A percentile compares a stretch with the other conserved stretches of the same genome.
phyloP scores from a whole-genome alignment of 2,797 vertebrate genomes.

The Denticeps clupeoides region DNA sequence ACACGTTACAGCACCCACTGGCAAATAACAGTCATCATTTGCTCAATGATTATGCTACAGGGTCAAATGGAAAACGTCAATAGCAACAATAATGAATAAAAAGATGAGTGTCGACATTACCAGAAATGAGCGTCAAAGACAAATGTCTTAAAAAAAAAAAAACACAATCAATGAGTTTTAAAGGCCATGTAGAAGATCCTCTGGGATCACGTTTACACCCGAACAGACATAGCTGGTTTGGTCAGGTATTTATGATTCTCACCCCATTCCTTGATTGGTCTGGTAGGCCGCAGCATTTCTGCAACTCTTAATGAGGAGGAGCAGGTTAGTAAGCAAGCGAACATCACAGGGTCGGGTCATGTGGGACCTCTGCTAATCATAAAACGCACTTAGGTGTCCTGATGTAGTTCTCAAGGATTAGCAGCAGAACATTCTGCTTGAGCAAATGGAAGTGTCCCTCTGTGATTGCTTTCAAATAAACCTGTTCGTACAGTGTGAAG shows the following conservation, averaged over 20 bases:
- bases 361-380: neutral
- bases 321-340: neutral
- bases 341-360: neutral
- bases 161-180: too few species aligned
- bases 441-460: conserved; percentile 54
- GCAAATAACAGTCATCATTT: neutral
- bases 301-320: conserved; percentile 3
- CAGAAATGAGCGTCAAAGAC: conserved; percentile 4
- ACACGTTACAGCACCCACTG: conserved; percentile 1
- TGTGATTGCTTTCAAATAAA: conserved; percentile 33
- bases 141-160: too few species aligned
- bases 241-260: neutral
- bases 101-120: neutral
- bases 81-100: neutral
- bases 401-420: conserved; percentile 50
- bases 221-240: neutral
- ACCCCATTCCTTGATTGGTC: neutral
- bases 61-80: neutral
- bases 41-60: neutral
- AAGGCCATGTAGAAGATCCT: too few species aligned
- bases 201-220: conserved; percentile 1
- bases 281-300: neutral
- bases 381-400: conserved; percentile 21
- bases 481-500: conserved; percentile 8
- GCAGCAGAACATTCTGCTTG: conserved; percentile 53